Evolutionary conservation across 2,888 invertebrate species (phyloP).

Genomic region (Orthosia incerta): DNA sequence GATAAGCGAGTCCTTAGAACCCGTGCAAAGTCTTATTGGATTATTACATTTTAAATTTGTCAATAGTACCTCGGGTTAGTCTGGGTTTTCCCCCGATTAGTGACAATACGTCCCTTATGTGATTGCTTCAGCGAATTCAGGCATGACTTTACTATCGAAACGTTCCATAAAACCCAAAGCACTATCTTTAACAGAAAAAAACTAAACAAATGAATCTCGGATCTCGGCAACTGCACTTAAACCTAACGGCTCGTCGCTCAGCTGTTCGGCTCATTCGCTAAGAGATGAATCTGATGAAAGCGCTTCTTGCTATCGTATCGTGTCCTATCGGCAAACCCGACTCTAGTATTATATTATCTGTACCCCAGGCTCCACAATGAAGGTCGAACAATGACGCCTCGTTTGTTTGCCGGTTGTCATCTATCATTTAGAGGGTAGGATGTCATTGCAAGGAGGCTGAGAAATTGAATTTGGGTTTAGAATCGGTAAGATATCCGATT

Average conservation of each 20-base stretch:
- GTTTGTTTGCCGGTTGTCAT: constrained; percentile 40
- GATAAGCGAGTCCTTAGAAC: no score
- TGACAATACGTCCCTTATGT: no score
- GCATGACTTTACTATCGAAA: background rate
- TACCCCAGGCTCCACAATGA: constrained; percentile 55
- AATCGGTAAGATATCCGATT: constrained; percentile 5
- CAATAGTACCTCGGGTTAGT: background rate
- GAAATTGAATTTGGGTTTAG: constrained; percentile 47
- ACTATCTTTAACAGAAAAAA: constrained; percentile 6
- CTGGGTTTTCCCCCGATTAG: background rate
- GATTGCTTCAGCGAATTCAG: no score
- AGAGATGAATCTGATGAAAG: constrained; percentile 64
- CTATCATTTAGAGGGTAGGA: constrained; percentile 34
- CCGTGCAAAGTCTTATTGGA: no score
- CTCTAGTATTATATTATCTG: constrained; percentile 9
- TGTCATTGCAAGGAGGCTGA: constrained; percentile 35
- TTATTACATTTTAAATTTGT: no score
- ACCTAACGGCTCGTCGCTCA: no score
- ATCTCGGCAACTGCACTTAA: constrained; percentile 2
- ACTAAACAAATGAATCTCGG: constrained; percentile 4
- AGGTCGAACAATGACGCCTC: constrained; percentile 63
- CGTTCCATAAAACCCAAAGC: constrained; percentile 10
- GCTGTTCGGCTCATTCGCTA: constrained; percentile 14
- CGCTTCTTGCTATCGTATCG: constrained; percentile 57
- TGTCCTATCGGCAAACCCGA: constrained; percentile 67